Percentiles rank a stretch among this genome's conserved stretches.
These are phyloP conservation scores for Caenorhabditis imperialis DNA, from an alignment of 2,888 invertebrate genomes.

Conservation along the genomic window DNA sequence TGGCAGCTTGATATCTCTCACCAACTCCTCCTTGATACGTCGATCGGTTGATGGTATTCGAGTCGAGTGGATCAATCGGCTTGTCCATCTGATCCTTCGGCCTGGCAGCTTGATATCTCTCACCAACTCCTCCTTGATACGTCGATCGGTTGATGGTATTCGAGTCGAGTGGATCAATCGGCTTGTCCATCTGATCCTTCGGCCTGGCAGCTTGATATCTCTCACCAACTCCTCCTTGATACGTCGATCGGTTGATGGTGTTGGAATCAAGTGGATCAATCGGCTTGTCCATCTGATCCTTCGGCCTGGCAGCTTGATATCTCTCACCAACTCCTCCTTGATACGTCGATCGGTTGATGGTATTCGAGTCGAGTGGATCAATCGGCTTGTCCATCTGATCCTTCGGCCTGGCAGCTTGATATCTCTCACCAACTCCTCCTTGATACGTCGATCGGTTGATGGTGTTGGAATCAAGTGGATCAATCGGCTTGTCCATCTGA, in stretches of 20 bases:
- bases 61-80: no score
- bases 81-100: constrained; percentile 5
- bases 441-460: constrained; percentile 20
- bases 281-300: constrained; percentile 2
- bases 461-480: neutral
- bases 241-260: constrained; percentile 14
- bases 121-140: constrained; percentile 20
- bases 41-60: constrained; percentile 8
- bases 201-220: constrained; percentile 7
- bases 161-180: no score
- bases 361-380: no score
- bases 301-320: constrained; percentile 4
- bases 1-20: constrained; percentile 5
- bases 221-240: constrained; percentile 21
- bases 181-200: constrained; percentile 2
- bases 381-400: constrained; percentile 6
- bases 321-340: constrained; percentile 20
- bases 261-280: no score
- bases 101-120: constrained; percentile 7
- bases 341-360: constrained; percentile 17
- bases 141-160: constrained; percentile 13
- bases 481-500: constrained; percentile 8
- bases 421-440: constrained; percentile 15
- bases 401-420: constrained; percentile 4
- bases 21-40: constrained; percentile 23